Conservation (phyloP, 2,113 vertebrate genomes). For the Aspiorhynchus laticeps region DNA sequence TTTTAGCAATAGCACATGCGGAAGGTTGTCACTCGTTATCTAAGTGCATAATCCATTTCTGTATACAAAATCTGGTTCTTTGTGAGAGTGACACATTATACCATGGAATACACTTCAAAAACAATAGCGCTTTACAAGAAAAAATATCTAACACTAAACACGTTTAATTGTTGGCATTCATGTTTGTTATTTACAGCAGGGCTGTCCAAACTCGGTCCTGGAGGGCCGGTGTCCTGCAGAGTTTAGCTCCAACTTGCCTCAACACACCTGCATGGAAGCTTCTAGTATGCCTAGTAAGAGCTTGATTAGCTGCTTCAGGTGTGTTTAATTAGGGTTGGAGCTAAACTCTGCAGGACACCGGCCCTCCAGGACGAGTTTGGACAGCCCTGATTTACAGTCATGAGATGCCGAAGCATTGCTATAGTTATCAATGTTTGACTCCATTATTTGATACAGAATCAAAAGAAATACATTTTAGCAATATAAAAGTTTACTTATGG, state of each 20-base stretch:
- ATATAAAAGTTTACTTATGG: background rate
- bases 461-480: background rate
- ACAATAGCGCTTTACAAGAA: background rate
- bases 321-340: no score
- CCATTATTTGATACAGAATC: background rate
- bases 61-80: background rate
- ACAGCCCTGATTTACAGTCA: no score
- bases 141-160: background rate
- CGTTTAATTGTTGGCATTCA: background rate
- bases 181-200: background rate
- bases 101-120: background rate
- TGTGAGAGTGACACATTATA: background rate
- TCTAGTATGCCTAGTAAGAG: no score
- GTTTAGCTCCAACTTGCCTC: no score
- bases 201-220: no score
- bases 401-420: background rate
- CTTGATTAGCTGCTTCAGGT: no score
- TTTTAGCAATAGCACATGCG: background rate
- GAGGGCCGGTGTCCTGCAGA: no score
- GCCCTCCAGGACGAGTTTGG: no score
- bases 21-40: background rate
- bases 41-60: background rate
- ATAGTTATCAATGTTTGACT: background rate
- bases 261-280: no score
- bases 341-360: no score